Conservation (phyloP, 2,888 invertebrate species). For the Pyrrhosoma nymphula region DNA sequence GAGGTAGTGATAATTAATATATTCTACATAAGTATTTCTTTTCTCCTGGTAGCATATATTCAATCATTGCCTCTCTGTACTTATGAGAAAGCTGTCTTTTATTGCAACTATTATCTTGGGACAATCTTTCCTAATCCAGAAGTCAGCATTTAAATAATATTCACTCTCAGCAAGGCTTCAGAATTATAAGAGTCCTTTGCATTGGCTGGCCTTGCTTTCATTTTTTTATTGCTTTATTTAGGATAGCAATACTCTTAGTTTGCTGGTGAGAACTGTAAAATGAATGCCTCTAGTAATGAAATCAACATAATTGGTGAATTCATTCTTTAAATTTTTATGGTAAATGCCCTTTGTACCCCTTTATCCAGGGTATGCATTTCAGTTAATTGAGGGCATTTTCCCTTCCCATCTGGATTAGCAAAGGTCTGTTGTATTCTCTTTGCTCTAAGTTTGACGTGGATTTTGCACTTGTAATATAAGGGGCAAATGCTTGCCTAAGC, state of each 20-base stretch:
- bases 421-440: neutral
- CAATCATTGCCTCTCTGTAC: neutral
- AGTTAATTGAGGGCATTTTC: neutral
- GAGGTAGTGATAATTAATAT: too few relatives aligned
- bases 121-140: neutral
- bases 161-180: neutral
- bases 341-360: too few relatives aligned
- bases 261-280: neutral
- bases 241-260: too few relatives aligned
- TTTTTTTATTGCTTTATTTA: too few relatives aligned
- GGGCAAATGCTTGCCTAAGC: neutral
- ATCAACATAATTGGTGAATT: neutral
- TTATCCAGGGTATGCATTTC: neutral
- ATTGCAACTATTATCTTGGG: neutral
- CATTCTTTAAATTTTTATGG: neutral
- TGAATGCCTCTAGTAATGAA: neutral
- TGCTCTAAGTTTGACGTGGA: neutral
- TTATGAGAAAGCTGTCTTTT: neutral
- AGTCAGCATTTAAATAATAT: neutral
- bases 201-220: neutral
- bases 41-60: too few relatives aligned
- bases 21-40: too few relatives aligned
- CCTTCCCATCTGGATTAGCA: neutral
- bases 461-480: neutral
- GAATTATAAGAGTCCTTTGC: neutral